Percentiles rank a stretch among this genome's conserved stretches.
Evolutionary conservation across 2,113 vertebrate species (phyloP).

Genomic region (Odontophorus gujanensis): DNA sequence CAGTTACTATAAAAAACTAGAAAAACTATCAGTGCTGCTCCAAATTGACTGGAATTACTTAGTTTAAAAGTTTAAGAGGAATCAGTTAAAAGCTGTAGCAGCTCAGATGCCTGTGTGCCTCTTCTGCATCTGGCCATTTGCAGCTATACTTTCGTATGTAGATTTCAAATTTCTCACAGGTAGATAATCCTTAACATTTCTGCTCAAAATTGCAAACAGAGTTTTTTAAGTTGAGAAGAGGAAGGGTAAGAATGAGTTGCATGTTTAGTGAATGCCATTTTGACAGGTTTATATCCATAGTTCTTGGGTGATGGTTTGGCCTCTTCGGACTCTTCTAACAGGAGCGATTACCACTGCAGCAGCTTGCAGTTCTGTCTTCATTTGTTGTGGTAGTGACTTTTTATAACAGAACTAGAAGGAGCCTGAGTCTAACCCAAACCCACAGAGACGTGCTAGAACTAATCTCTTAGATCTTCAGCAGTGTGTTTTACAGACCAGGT

Average conservation of each 20-base stretch:
- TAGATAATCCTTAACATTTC: background rate
- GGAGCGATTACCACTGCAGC: background rate
- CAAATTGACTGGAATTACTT: slow-evolving; percentile 15
- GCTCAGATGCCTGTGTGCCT: background rate
- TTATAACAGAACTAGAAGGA: background rate
- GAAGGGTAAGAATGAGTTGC: background rate
- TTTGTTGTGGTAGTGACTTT: background rate
- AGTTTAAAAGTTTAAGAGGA: slow-evolving; percentile 28
- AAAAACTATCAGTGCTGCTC: slow-evolving; percentile 24
- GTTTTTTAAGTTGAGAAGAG: background rate
- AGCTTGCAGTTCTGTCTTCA: background rate
- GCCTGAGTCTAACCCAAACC: background rate
- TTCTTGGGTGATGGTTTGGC: background rate
- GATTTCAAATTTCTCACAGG: background rate
- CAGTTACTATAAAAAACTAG: slow-evolving; percentile 8
- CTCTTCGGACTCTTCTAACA: background rate
- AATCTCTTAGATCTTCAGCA: background rate
- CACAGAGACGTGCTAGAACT: background rate
- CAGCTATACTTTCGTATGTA: background rate
- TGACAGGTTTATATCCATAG: background rate
- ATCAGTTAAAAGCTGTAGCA: background rate
- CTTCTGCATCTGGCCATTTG: background rate
- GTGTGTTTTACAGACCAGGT: background rate
- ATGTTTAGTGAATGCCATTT: background rate
- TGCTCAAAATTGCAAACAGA: background rate